Evolutionary conservation across 2,797 vertebrate species (phyloP), one percentile per base, ranked within the genome.

Genomic region (Aplochiton taeniatus): DNA sequence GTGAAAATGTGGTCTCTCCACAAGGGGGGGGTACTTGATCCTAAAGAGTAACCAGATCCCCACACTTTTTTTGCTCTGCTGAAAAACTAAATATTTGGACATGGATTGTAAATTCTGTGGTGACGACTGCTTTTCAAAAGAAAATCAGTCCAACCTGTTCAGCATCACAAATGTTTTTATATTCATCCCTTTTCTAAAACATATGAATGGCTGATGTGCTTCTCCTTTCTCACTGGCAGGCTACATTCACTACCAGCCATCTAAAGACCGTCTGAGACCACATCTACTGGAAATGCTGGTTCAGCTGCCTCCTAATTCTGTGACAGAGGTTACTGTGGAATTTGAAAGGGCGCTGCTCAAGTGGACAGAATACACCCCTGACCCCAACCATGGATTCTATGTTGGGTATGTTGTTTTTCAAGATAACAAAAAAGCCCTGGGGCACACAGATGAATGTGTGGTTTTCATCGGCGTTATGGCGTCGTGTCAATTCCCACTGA

Each of bases 251-350:
- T 99, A 99, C 80, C 91, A 96, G 88, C 98, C 97, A 0, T 96
- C 97, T 16, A 96, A 96, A 85, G 98, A 98, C 88, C 92, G 96
- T 3, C 81, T 88, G 66, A 91, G 92, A 72, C 95, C 98, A 54
- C 97, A 99, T 83, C 94, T 98, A 10, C 86, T 99, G 71, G 98
- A 99, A 91, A 98, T 99, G 97, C 89, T 99, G 69, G 83, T 99
- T 69, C 97, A 98, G 90, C 90, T 99, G 79, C 98, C 98, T 1
- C 95, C 97, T 65, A 96, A 93, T 84, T 98, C 97, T 0, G 85
- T 95, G 84, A 99, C 96, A 1, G 97, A 98, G 87, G 94, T 99
- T 63, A 96, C 94, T 0, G 94, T 99, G 76, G 93, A 98, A 90
- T 99, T 99, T 83, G 96, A 99, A 87, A 92, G 96, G 65, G 96